phyloP scores from a whole-genome alignment of 2,113 vertebrate genomes.

The Tichodroma muraria region DNA sequence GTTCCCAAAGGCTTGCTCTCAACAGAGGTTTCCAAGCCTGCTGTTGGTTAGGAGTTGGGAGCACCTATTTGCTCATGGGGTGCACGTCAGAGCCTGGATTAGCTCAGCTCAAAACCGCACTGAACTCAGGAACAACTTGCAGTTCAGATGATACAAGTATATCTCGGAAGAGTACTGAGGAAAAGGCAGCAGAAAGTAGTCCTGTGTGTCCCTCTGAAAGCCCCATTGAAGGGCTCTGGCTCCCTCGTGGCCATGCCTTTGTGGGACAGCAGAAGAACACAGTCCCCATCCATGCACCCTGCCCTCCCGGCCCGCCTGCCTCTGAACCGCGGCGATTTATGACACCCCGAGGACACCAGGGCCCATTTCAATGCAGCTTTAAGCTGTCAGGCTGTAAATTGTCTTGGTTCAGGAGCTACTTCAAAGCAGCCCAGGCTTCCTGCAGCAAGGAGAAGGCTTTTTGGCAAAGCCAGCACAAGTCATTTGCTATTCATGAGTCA shows the following conservation, averaged over 20 bases:
- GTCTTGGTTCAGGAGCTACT: slow-evolving; percentile 39
- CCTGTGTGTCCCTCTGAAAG: slow-evolving; percentile 52
- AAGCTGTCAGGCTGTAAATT: slow-evolving; percentile 55
- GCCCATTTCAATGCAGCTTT: neutral
- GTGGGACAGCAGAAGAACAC: slow-evolving; percentile 39
- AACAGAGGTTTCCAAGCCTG: neutral
- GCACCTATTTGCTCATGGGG: neutral
- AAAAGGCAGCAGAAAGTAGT: slow-evolving; percentile 11
- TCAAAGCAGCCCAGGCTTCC: slow-evolving; percentile 29
- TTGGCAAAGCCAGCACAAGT: neutral
- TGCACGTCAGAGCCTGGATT: neutral
- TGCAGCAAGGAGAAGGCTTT: slow-evolving; percentile 43
- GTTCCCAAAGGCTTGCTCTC: neutral
- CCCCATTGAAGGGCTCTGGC: slow-evolving; percentile 47
- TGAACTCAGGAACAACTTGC: neutral
- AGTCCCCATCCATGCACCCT: slow-evolving; percentile 44
- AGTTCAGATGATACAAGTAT: neutral
- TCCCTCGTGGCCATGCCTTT: neutral
- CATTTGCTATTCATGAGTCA: slow-evolving; percentile 45
- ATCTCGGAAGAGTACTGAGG: neutral
- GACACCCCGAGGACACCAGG: neutral
- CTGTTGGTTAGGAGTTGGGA: neutral
- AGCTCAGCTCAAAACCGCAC: neutral
- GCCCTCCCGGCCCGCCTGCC: neutral
- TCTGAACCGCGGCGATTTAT: neutral